These are phyloP conservation scores for Dryas iulia DNA, from an alignment of 1,140 invertebrate genomes.

Conservation along the genomic window DNA sequence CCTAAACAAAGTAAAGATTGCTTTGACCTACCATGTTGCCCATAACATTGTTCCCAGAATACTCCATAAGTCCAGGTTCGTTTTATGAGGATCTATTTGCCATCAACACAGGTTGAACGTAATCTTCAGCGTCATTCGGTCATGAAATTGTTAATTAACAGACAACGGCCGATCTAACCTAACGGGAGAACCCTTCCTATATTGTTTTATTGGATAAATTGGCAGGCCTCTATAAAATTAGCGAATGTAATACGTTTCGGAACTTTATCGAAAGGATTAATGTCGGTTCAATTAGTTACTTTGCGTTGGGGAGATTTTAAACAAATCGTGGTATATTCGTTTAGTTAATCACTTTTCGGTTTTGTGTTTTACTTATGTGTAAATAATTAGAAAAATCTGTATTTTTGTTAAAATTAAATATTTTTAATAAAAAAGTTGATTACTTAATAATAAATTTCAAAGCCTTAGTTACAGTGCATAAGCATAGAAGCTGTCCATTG, in stretches of 20 bases:
- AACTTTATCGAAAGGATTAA: conserved; percentile 24
- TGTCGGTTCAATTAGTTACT: conserved; percentile 8
- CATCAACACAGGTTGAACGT: conserved; percentile 45
- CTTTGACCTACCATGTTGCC: background rate
- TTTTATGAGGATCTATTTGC: conserved; percentile 48
- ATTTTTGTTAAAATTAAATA: too few species aligned
- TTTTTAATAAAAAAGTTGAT: too few species aligned
- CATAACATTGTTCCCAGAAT: background rate
- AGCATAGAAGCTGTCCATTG: too few species aligned
- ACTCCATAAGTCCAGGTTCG: conserved; percentile 20
- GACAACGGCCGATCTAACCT: conserved; percentile 30
- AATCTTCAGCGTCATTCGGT: conserved; percentile 45
- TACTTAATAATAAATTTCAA: too few species aligned
- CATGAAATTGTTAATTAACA: conserved; percentile 67
- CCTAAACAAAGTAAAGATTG: background rate
- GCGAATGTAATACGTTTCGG: conserved; percentile 13
- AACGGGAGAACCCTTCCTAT: conserved; percentile 11
- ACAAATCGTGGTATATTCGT: background rate
- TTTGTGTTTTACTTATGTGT: too few species aligned
- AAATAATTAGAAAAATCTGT: too few species aligned
- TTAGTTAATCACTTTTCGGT: background rate
- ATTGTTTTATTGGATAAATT: conserved; percentile 35
- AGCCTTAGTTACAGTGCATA: too few species aligned
- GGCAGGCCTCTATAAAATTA: conserved; percentile 23
- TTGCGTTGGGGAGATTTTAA: background rate